Evolutionary conservation across 2,113 vertebrate genomes (phyloP).

Genomic region (Gadus macrocephalus): DNA sequence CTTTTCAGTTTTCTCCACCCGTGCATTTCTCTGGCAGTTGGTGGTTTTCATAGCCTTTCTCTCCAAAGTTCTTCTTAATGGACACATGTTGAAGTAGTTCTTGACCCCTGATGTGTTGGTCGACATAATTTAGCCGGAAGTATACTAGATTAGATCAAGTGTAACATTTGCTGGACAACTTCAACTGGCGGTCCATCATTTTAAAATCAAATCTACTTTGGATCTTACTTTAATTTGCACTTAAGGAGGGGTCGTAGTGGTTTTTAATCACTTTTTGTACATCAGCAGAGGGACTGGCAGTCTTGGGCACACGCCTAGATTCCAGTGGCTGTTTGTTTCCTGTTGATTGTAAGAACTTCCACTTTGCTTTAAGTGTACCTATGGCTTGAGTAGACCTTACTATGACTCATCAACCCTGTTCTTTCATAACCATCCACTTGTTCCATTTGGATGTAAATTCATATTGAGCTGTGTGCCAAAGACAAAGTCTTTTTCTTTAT

Average conservation of each 20-base stretch:
- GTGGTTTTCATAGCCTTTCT: conserved; percentile 62
- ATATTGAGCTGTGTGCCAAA: conserved; percentile 94
- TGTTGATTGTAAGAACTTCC: conserved; percentile 75
- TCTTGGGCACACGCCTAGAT: conserved; percentile 73
- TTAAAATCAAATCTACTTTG: conserved; percentile 66
- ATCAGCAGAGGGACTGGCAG: conserved; percentile 72
- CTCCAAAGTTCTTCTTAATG: conserved; percentile 63
- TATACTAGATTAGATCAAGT: conserved; percentile 44
- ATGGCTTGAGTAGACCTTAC: conserved; percentile 73
- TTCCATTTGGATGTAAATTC: conserved; percentile 69
- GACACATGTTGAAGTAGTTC: conserved; percentile 62
- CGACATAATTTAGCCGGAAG: conserved; percentile 34
- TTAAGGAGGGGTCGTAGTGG: conserved; percentile 84
- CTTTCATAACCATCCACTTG: conserved; percentile 43
- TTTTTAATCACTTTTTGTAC: conserved; percentile 99
- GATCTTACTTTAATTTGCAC: conserved; percentile 95
- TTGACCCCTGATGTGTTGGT: conserved; percentile 50
- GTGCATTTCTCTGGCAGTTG: conserved; percentile 79
- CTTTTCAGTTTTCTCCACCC: conserved; percentile 36
- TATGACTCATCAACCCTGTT: conserved; percentile 63
- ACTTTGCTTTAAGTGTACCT: conserved; percentile 63
- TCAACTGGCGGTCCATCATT: conserved; percentile 52
- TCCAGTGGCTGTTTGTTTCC: conserved; percentile 73
- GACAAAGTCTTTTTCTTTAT: conserved; percentile 75
- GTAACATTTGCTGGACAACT: conserved; percentile 47